phyloP scores from a whole-genome alignment of 1,140 invertebrate species.

The Bombus sibiricus region DNA sequence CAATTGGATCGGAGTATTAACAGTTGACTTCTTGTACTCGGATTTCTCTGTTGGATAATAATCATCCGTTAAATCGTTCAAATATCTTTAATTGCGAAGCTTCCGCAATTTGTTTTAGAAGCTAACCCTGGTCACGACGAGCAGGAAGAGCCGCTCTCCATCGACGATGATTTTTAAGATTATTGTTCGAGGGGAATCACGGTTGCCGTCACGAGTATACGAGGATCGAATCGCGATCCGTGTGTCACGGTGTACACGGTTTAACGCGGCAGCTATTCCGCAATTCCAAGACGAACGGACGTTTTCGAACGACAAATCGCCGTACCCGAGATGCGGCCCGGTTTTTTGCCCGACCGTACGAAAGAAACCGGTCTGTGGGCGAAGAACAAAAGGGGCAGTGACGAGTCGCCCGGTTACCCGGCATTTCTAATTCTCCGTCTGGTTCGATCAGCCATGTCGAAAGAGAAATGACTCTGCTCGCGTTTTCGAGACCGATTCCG shows the following conservation, averaged over 20 bases:
- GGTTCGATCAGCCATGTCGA: conserved; percentile 46
- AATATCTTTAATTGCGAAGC: too few relatives aligned
- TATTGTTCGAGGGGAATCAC: not conserved
- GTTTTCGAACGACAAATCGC: conserved; percentile 29
- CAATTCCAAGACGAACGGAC: not conserved
- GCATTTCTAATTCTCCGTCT: conserved; percentile 59
- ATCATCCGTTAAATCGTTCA: too few relatives aligned
- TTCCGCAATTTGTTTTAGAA: too few relatives aligned
- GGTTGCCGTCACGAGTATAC: not conserved
- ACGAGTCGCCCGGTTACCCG: conserved; percentile 9
- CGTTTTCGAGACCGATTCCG: conserved; percentile 43
- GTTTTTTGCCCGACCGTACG: conserved; percentile 30
- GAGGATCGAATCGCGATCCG: too few relatives aligned
- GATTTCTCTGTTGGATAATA: too few relatives aligned
- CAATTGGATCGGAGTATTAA: not conserved
- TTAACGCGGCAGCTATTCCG: not conserved
- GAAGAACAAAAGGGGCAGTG: conserved; percentile 47
- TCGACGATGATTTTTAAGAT: too few relatives aligned
- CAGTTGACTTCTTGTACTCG: too few relatives aligned
- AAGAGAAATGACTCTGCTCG: conserved; percentile 54
- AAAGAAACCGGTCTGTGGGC: conserved; percentile 41
- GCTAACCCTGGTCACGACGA: too few relatives aligned
- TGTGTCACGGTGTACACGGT: not conserved
- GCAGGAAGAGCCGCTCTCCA: too few relatives aligned
- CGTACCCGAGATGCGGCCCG: not conserved